Conservation (phyloP, 2,113 vertebrate genomes). For the Scortum barcoo region DNA sequence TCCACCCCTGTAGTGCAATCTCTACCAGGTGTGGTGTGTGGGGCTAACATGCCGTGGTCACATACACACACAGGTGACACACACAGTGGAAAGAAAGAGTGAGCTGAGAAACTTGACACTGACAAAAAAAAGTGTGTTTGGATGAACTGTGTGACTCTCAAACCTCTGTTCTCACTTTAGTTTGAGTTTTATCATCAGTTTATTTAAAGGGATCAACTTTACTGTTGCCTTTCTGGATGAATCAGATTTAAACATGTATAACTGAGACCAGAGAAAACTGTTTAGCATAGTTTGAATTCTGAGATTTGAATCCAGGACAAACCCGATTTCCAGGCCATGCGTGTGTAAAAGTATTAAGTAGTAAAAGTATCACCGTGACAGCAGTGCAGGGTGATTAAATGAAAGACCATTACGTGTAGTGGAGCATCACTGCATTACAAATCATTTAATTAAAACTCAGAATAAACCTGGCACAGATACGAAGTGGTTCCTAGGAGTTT, state of each 20-base stretch:
- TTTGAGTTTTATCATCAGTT: background rate
- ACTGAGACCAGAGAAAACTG: background rate
- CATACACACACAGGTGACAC: conserved; percentile 29
- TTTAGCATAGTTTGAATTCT: background rate
- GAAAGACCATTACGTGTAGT: background rate
- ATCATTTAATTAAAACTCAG: background rate
- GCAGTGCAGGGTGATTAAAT: background rate
- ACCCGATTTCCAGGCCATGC: background rate
- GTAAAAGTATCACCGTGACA: background rate
- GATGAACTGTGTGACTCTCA: background rate
- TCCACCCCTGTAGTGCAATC: conserved; percentile 59
- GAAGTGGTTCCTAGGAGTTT: background rate
- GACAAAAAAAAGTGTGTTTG: background rate
- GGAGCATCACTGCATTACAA: background rate
- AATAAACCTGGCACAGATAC: background rate
- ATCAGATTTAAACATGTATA: background rate
- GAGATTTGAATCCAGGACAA: background rate
- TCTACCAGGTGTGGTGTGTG: conserved; percentile 53
- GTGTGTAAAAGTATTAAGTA: too few species aligned
- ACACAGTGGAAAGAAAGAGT: conserved; percentile 11
- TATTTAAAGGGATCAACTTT: background rate
- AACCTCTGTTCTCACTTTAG: background rate
- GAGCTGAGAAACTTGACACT: conserved; percentile 19
- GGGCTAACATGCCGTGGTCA: conserved; percentile 11
- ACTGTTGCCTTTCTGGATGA: background rate